Percentiles rank a stretch among this genome's conserved stretches.
Conservation (phyloP, 2,888 invertebrate genomes). For the Teleiodes luculella region DNA sequence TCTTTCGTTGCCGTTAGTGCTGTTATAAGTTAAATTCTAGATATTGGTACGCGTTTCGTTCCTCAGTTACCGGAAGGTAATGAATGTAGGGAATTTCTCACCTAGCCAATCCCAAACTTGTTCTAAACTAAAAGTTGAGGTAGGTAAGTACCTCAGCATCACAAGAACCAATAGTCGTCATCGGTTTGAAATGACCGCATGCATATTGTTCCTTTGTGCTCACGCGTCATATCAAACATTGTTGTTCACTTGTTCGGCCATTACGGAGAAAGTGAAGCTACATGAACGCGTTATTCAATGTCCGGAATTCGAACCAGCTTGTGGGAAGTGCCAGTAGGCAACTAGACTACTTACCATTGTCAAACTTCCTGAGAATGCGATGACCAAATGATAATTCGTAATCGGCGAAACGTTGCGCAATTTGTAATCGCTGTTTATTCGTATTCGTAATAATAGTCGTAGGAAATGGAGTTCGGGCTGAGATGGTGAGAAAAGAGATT, state of each 20-base stretch:
- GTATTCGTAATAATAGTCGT: neutral
- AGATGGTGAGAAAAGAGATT: neutral
- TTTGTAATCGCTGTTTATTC: neutral
- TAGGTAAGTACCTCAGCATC: no score
- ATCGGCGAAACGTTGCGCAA: neutral
- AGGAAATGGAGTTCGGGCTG: neutral
- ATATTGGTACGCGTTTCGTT: no score
- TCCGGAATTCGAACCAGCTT: conserved; percentile 8
- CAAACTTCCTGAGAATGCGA: conserved; percentile 12
- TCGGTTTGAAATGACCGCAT: neutral
- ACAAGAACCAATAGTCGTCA: no score
- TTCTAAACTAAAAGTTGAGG: no score
- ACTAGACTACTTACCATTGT: conserved; percentile 7
- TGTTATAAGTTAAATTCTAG: no score
- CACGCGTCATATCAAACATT: neutral
- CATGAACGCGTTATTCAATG: neutral
- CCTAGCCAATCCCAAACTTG: no score
- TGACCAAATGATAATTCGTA: conserved; percentile 14
- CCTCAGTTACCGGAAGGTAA: no score
- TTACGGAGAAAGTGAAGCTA: conserved; percentile 12
- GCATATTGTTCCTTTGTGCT: neutral
- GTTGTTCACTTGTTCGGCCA: neutral
- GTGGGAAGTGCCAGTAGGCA: conserved; percentile 9
- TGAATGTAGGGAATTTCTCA: no score
- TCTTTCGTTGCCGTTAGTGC: no score